These are phyloP conservation scores for Sphaerodactylus townsendi DNA, from an alignment of 2,113 vertebrate species.

Conservation along the genomic window DNA sequence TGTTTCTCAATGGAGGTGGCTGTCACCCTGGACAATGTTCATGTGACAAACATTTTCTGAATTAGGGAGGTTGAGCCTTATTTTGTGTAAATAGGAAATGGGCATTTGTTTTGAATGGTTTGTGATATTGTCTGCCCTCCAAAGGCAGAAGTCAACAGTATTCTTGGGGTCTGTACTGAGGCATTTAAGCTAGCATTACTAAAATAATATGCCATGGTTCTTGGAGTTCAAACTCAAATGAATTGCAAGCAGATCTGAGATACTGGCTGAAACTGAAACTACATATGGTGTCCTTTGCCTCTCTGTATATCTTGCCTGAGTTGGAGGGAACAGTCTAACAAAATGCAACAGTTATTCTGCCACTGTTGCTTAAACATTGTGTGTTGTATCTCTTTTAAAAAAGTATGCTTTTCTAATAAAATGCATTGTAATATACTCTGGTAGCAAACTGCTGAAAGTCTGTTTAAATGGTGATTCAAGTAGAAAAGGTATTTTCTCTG, in stretches of 20 bases:
- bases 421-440: not conserved
- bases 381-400: not conserved
- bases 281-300: not conserved
- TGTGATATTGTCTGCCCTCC: not conserved
- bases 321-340: not conserved
- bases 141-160: not conserved
- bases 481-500: not conserved
- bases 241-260: not conserved
- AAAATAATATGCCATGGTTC: not conserved
- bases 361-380: not conserved
- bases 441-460: not conserved
- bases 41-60: not conserved
- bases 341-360: not conserved
- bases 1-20: not conserved
- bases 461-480: not conserved
- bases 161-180: not conserved
- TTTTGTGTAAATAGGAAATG: not conserved
- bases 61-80: not conserved
- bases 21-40: no score
- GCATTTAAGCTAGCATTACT: not conserved
- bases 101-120: not conserved
- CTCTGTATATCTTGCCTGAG: not conserved
- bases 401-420: conserved; percentile 6
- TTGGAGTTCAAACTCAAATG: not conserved
- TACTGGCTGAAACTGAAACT: not conserved